These are phyloP conservation scores for Pleuronectes platessa DNA, from an alignment of 2,113 vertebrate genomes.

Conservation along the genomic window DNA sequence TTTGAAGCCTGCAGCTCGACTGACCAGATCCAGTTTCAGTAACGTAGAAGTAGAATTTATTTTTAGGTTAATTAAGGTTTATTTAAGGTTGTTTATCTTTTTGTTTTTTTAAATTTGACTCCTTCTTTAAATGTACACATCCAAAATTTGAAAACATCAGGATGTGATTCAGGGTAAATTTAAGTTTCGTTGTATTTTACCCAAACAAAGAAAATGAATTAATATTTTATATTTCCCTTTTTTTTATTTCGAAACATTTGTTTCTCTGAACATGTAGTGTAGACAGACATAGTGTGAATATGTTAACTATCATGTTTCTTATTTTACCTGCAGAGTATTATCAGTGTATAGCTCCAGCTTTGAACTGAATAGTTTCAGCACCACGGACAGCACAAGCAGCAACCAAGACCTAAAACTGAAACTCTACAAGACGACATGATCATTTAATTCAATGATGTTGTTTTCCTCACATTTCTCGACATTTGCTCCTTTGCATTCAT, in stretches of 20 bases:
- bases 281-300: neutral
- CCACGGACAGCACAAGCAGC: neutral
- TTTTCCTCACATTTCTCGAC: neutral
- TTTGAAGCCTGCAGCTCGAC: neutral
- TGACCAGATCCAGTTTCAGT: neutral
- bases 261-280: no score
- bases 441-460: neutral
- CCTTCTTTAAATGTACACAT: neutral
- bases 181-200: neutral
- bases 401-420: neutral
- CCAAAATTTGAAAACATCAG: neutral
- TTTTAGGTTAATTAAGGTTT: neutral
- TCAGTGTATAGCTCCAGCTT: neutral
- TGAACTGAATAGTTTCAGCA: neutral
- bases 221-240: no score
- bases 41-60: neutral
- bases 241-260: no score
- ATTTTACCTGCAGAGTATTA: neutral
- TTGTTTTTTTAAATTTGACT: neutral
- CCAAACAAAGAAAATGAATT: neutral
- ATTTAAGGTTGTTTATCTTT: no score
- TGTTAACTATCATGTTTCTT: neutral
- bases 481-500: constrained; percentile 10
- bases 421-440: neutral
- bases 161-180: neutral